Percentiles rank a stretch among this genome's conserved stretches.
phyloP scores from a whole-genome alignment of 2,113 vertebrate genomes.

The Poeciliopsis turrubarensis region DNA sequence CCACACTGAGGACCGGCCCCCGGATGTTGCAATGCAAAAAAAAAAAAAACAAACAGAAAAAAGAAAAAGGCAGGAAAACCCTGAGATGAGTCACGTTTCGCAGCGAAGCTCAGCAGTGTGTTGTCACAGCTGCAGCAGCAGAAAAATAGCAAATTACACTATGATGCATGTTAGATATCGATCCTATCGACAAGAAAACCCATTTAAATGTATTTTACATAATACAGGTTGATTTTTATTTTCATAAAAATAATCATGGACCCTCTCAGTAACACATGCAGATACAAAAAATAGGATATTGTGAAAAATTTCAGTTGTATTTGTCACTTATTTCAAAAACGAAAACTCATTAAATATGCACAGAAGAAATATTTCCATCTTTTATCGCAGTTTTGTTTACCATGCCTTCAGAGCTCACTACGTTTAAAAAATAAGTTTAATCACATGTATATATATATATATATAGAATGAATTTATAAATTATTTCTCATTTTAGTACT shows the following conservation, averaged over 20 bases:
- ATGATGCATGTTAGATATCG: not conserved
- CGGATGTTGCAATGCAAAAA: slow-evolving; percentile 68
- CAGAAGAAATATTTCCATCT: too few species aligned
- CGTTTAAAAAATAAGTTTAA: too few species aligned
- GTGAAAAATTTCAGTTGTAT: not conserved
- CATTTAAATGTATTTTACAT: not conserved
- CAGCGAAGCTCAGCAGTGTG: not conserved
- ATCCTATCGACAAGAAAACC: not conserved
- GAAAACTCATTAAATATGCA: not conserved
- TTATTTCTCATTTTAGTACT: too few species aligned
- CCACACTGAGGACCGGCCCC: slow-evolving; percentile 51
- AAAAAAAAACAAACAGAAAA: not conserved
- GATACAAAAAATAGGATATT: too few species aligned
- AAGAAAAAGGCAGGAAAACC: slow-evolving; percentile 2
- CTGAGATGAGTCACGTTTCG: slow-evolving; percentile 31
- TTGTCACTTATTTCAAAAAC: not conserved
- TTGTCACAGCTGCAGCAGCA: not conserved
- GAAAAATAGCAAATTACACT: not conserved
- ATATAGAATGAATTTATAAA: too few species aligned
- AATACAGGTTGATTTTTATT: not conserved
- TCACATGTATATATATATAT: too few species aligned
- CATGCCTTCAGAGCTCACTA: too few species aligned
- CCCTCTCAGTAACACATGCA: too few species aligned
- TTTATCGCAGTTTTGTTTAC: too few species aligned
- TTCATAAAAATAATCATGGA: too few species aligned